Conservation (phyloP, 2,797 vertebrate genomes). For the Alfaro cultratus region DNA sequence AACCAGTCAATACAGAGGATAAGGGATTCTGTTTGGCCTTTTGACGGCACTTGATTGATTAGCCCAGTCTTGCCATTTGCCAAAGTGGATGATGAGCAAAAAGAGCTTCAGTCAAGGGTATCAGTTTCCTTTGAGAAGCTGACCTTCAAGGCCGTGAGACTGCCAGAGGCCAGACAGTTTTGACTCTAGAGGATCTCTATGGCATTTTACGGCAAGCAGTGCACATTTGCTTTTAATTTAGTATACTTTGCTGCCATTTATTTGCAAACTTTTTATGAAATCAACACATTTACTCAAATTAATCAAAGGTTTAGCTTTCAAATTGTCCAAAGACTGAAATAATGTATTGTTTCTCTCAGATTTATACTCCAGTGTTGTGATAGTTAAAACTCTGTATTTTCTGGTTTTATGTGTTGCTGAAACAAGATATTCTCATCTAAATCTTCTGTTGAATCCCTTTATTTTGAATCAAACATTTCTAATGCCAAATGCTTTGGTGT, state of each 20-base stretch:
- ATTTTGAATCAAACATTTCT: background rate
- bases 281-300: background rate
- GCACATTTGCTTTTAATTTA: constrained; percentile 25
- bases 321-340: background rate
- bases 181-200: constrained; percentile 37
- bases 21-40: constrained; percentile 62
- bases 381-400: background rate
- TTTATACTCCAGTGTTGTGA: background rate
- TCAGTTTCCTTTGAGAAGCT: constrained; percentile 69
- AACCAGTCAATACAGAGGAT: constrained; percentile 64
- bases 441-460: background rate
- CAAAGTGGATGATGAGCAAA: constrained; percentile 72
- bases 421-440: background rate
- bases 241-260: background rate
- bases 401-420: background rate
- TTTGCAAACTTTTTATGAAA: background rate
- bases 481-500: background rate
- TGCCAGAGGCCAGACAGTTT: constrained; percentile 56
- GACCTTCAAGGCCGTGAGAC: constrained; percentile 71
- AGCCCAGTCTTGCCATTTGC: constrained; percentile 70
- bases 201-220: constrained; percentile 39
- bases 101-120: constrained; percentile 71
- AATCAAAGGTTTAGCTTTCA: background rate
- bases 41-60: constrained; percentile 78
- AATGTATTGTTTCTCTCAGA: background rate